Conservation (phyloP, 2,113 vertebrate species). For the Anguilla japonica region DNA sequence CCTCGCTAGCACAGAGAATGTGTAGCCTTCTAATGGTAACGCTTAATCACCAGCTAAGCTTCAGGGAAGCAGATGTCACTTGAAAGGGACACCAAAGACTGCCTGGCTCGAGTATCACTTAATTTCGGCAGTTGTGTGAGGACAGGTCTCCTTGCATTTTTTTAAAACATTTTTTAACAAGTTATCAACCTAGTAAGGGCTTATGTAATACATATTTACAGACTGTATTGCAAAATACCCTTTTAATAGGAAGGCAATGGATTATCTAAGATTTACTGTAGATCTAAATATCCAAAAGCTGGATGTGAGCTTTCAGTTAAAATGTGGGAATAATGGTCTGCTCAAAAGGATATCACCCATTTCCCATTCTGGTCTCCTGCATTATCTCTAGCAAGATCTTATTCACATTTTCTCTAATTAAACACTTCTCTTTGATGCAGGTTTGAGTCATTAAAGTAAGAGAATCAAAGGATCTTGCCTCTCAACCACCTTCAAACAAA, state of each 20-base stretch:
- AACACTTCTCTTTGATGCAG: neutral
- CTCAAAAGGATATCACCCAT: neutral
- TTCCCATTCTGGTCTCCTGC: neutral
- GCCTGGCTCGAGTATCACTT: neutral
- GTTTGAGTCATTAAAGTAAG: neutral
- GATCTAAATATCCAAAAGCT: no score
- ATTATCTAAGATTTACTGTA: no score
- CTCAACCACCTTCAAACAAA: neutral
- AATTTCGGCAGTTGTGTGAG: neutral
- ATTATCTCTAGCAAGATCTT: neutral
- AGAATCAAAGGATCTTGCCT: neutral
- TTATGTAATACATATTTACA: neutral
- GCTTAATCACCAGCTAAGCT: neutral
- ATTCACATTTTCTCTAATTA: neutral
- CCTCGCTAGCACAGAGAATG: neutral
- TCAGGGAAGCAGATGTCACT: neutral
- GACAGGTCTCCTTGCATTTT: no score
- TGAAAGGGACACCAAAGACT: neutral
- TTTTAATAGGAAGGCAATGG: neutral
- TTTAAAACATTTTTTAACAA: neutral
- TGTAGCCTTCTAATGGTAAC: neutral
- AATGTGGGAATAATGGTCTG: neutral
- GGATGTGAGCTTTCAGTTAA: no score
- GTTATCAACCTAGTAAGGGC: neutral
- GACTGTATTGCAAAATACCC: neutral